Percentiles rank a stretch among this genome's conserved stretches.
Conservation (phyloP, 2,888 invertebrate genomes). For the Yponomeuta cagnagella region DNA sequence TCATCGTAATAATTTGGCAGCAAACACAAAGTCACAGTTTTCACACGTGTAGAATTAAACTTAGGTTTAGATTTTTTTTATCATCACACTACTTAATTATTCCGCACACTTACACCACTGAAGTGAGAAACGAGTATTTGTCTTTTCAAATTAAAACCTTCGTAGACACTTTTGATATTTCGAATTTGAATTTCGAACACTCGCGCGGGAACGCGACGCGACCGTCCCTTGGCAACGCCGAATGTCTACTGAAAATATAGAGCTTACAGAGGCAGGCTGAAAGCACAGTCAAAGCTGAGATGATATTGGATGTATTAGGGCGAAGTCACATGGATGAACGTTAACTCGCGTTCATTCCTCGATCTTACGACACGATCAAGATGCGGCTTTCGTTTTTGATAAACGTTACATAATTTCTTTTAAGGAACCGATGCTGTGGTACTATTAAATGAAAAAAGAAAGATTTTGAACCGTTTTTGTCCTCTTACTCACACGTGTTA, state of each 20-base stretch:
- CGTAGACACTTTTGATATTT: conserved; percentile 5
- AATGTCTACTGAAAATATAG: conserved; percentile 4
- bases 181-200: conserved; percentile 9
- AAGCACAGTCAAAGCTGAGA: neutral
- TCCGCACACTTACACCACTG: neutral
- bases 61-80: neutral
- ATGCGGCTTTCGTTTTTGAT: no score
- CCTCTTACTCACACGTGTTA: no score
- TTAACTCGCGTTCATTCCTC: no score
- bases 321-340: neutral
- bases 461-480: no score
- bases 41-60: conserved; percentile 7
- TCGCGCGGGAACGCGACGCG: conserved; percentile 1
- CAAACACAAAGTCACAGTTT: conserved; percentile 28
- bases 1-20: conserved; percentile 40
- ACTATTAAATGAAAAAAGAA: no score
- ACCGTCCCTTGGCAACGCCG: conserved; percentile 1
- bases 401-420: no score
- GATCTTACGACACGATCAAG: no score
- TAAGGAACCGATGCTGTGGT: no score
- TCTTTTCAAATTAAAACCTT: neutral
- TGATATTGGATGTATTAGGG: neutral
- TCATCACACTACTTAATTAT: neutral
- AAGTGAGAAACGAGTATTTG: neutral
- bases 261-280: neutral